Evolutionary conservation across 2,113 vertebrate genomes (phyloP), one percentile per base, ranked within the genome.

Genomic region (Drymodes brunneopygia): DNA sequence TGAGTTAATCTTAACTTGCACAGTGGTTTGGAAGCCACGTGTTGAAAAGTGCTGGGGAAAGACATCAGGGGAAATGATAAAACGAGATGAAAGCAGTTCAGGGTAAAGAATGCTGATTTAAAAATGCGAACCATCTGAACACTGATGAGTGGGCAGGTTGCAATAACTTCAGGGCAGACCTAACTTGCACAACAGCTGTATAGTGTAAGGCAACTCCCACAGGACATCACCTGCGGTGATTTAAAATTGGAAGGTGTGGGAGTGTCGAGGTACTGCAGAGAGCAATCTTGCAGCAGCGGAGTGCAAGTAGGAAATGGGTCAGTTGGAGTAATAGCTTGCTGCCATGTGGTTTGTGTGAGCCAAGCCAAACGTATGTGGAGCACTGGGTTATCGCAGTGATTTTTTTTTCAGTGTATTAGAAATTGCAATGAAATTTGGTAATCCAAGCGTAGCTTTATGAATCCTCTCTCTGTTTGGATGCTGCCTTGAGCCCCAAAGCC

Each of bases 21-120:
- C 45, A 92, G 90, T 88, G 88, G 61, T 96, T 96, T 96, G 90
- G 94, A 93, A 96, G 72, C 85, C 93, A 96, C 40, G 62, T 96
- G 80, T 96, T 96, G 86, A 93, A 93, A 96, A 95, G 75, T 51
- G 75, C 93, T 92, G 72, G 90, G 75, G 67, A 93, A 88, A 73
- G n/a, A 70, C 81, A 91, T 71, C 40, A 61, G 54, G 66, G 38
- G 85, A 86, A 89, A 88, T 86, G 90, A 53, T 88, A 80, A 72
- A 77, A 82, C 86, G 36, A 45, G 81, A 93, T 81, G 66, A 92
- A 88, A 92, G 88, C 50, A 42, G 28, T 83, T 86, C 75, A 96
- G 42, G 61, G 36, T 23, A 22, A 86, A 90, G 80, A 96, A 92
- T 44, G 82, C 75, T 66, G 70, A 50, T 86, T 92, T 78, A 62